Conservation (phyloP, 2,888 invertebrate genomes). For the Meganola albula region DNA sequence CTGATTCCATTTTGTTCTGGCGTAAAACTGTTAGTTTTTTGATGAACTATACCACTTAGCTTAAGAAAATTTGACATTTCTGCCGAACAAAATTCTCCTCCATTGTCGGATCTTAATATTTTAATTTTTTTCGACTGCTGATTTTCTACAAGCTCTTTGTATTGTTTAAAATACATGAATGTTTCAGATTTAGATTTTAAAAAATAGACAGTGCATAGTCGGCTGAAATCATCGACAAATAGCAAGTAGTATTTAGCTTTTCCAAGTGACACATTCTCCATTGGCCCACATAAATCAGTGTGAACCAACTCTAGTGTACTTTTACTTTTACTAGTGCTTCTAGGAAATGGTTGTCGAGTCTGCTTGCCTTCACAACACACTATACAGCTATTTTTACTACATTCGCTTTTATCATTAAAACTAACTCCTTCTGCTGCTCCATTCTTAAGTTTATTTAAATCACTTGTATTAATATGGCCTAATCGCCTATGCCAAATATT, state of each 20-base stretch:
- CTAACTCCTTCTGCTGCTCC: neutral
- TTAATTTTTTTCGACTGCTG: conserved; percentile 4
- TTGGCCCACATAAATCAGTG: conserved; percentile 10
- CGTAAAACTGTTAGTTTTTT: conserved; percentile 1
- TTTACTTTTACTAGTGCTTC: neutral
- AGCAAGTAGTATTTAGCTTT: conserved; percentile 2
- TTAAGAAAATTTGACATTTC: conserved; percentile 2
- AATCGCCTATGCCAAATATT: neutral
- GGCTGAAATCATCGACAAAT: conserved; percentile 2
- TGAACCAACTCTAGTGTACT: conserved; percentile 8
- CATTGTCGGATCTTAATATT: conserved; percentile 2
- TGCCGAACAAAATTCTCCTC: conserved; percentile 2
- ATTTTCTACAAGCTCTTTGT: conserved; percentile 4
- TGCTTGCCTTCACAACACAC: too few relatives aligned
- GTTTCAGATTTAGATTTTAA: conserved; percentile 1
- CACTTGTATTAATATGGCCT: neutral
- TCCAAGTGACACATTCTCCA: neutral
- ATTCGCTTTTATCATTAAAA: neutral
- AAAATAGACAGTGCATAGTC: conserved; percentile 4
- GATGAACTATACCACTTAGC: conserved; percentile 1
- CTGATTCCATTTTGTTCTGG: conserved; percentile 1
- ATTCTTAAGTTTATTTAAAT: neutral
- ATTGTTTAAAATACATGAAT: conserved; percentile 1
- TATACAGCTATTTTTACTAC: neutral
- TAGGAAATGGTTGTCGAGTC: neutral